Percentiles rank a stretch among this genome's conserved stretches.
These are phyloP conservation scores for Drosophila takahashii DNA, from an alignment of 1,140 invertebrate species.

Conservation along the genomic window DNA sequence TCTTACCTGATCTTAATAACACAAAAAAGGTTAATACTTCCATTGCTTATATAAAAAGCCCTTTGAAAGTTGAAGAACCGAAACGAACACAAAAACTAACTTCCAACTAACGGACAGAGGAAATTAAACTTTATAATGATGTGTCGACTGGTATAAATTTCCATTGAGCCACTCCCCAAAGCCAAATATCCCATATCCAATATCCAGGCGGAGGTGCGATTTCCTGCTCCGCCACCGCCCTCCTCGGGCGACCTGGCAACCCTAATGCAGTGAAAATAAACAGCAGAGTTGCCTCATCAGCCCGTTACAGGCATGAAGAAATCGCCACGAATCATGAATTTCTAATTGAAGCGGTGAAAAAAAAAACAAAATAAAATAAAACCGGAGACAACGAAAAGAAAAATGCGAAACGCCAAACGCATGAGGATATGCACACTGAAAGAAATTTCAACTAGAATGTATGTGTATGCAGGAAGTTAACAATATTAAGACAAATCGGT, in stretches of 20 bases:
- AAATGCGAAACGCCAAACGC: slow-evolving; percentile 18
- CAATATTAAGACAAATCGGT: too few species aligned
- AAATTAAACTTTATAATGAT: slow-evolving; percentile 36
- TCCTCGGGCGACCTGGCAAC: slow-evolving; percentile 8
- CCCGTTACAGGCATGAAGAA: slow-evolving; percentile 27
- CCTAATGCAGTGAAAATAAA: slow-evolving; percentile 49
- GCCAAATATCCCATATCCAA: slow-evolving; percentile 10
- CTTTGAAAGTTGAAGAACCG: not conserved
- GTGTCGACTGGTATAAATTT: slow-evolving; percentile 14
- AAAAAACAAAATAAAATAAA: slow-evolving; percentile 6
- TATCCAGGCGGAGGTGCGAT: slow-evolving; percentile 14
- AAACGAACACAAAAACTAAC: not conserved
- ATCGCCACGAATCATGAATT: slow-evolving; percentile 53
- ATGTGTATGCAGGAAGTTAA: too few species aligned
- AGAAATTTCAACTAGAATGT: not conserved
- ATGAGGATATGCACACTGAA: not conserved
- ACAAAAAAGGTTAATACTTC: not conserved
- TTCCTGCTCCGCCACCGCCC: slow-evolving; percentile 1
- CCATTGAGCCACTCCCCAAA: slow-evolving; percentile 24
- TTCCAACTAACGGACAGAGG: slow-evolving; percentile 8
- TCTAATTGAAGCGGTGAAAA: slow-evolving; percentile 56
- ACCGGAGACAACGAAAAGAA: slow-evolving; percentile 11
- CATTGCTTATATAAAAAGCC: not conserved
- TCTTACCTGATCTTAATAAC: too few species aligned
- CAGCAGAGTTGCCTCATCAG: slow-evolving; percentile 35